phyloP scores from a whole-genome alignment of 2,888 invertebrate genomes.

The Platypus cylindrus region DNA sequence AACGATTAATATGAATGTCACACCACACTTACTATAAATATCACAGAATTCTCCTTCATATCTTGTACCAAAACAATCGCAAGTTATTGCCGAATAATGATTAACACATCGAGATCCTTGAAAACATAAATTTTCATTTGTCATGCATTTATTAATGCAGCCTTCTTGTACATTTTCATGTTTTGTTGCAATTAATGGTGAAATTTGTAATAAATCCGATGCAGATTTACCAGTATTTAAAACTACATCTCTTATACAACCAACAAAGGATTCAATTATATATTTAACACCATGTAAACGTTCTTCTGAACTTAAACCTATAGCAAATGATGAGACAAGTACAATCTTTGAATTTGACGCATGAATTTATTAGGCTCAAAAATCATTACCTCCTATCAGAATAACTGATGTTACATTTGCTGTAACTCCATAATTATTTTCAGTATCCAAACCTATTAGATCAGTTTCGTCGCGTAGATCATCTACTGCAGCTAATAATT shows the following conservation, averaged over 20 bases:
- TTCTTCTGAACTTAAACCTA: slow-evolving; percentile 78
- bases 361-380: too few relatives aligned
- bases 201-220: slow-evolving; percentile 67
- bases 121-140: slow-evolving; percentile 74
- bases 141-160: slow-evolving; percentile 72
- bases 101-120: slow-evolving; percentile 81
- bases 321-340: slow-evolving; percentile 1
- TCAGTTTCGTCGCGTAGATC: slow-evolving; percentile 69
- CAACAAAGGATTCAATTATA: slow-evolving; percentile 85
- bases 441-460: slow-evolving; percentile 69
- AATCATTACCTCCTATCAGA: slow-evolving; percentile 75
- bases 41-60: slow-evolving; percentile 89
- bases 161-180: slow-evolving; percentile 84
- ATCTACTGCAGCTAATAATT: slow-evolving; percentile 77
- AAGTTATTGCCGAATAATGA: slow-evolving; percentile 77
- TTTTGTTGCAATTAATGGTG: slow-evolving; percentile 73
- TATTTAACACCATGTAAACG: slow-evolving; percentile 81
- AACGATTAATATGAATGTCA: background rate
- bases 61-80: slow-evolving; percentile 85
- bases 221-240: slow-evolving; percentile 78
- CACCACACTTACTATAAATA: slow-evolving; percentile 62
- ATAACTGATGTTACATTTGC: slow-evolving; percentile 79
- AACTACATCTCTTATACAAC: slow-evolving; percentile 79
- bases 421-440: slow-evolving; percentile 76
- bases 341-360: too few relatives aligned